These are phyloP conservation scores for Pyxicephalus adspersus DNA, from an alignment of 2,113 vertebrate species.

Conservation along the genomic window DNA sequence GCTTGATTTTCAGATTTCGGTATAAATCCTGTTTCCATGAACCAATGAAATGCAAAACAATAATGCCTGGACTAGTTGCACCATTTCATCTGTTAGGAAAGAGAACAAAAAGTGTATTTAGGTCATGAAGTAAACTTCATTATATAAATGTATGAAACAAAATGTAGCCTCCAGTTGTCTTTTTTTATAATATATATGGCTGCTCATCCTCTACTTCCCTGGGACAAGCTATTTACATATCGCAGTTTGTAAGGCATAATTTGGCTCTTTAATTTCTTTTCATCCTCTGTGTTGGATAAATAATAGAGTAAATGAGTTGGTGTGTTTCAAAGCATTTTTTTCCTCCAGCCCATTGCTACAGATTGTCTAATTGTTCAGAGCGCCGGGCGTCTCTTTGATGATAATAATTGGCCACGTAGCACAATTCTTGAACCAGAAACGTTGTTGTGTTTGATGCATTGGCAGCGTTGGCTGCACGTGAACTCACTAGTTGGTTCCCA, in stretches of 20 bases:
- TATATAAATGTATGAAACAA: no score
- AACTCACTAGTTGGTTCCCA: constrained; percentile 24
- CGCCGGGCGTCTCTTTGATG: neutral
- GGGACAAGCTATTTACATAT: constrained; percentile 21
- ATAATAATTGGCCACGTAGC: constrained; percentile 24
- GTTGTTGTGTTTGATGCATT: constrained; percentile 27
- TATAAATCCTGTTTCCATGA: no score
- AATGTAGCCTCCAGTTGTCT: no score
- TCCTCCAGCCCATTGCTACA: neutral
- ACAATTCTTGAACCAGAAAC: neutral
- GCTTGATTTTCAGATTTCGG: no score
- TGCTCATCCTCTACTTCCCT: neutral
- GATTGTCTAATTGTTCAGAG: constrained; percentile 13
- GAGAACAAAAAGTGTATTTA: no score
- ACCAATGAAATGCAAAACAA: no score
- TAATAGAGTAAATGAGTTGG: constrained; percentile 19
- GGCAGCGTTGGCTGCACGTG: constrained; percentile 11
- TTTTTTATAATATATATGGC: neutral
- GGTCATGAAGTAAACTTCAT: no score
- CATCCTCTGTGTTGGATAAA: constrained; percentile 46
- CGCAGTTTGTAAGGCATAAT: constrained; percentile 39
- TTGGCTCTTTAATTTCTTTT: constrained; percentile 37
- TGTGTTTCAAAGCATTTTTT: constrained; percentile 41
- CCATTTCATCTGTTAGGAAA: no score
- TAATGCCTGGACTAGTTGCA: no score